Conservation (phyloP, 1,140 invertebrate species). For the Teleogryllus occipitalis region DNA sequence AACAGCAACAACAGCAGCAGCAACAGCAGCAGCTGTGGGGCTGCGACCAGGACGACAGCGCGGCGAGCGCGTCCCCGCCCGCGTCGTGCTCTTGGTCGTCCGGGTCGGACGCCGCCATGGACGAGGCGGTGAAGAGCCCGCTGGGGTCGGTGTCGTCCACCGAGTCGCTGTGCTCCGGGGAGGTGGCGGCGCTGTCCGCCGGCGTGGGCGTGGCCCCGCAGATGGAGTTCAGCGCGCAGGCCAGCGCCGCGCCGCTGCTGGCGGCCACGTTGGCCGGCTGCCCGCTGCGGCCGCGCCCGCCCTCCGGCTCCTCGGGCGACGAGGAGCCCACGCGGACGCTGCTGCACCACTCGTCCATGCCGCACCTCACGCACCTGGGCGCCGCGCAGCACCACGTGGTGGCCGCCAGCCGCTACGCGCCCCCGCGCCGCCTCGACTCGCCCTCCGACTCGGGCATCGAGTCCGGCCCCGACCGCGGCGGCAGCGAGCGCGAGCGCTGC, state of each 20-base stretch:
- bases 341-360: conserved; percentile 39
- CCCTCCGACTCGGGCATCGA: conserved; percentile 89
- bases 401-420: too few species aligned
- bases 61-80: conserved; percentile 46
- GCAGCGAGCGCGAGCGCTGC: conserved; percentile 35
- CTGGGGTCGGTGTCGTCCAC: conserved; percentile 78
- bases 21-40: conserved; percentile 49
- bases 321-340: conserved; percentile 62
- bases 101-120: conserved; percentile 55
- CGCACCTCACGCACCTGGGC: conserved; percentile 53
- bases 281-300: conserved; percentile 56
- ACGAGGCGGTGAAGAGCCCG: conserved; percentile 72
- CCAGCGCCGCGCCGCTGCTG: conserved; percentile 56
- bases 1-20: conserved; percentile 60
- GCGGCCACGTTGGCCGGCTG: conserved; percentile 65
- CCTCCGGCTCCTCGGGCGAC: conserved; percentile 62
- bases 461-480: conserved; percentile 72
- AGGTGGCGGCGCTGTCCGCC: conserved; percentile 52
- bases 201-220: conserved; percentile 37
- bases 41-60: conserved; percentile 51
- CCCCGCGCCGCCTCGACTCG: conserved; percentile 68
- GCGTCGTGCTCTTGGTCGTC: conserved; percentile 57
- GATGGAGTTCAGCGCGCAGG: conserved; percentile 39
- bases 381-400: conserved; percentile 38
- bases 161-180: conserved; percentile 60